Evolutionary conservation across 2,888 invertebrate species (phyloP).

Genomic region (Steinernema scapterisci): DNA sequence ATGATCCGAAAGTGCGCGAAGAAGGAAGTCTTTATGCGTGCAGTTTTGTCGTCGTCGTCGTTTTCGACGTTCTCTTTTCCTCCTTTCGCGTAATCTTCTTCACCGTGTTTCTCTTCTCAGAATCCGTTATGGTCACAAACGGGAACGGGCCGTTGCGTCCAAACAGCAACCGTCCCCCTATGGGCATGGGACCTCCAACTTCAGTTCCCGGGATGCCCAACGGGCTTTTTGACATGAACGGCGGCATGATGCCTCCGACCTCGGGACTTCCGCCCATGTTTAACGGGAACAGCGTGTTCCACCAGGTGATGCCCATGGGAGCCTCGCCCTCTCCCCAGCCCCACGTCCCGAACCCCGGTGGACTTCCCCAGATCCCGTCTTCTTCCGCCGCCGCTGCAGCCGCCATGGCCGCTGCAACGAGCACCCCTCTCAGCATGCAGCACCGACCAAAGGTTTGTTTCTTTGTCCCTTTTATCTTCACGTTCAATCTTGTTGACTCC

Average conservation of each 20-base stretch:
- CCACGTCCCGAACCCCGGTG: conserved; percentile 5
- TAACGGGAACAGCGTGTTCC: neutral
- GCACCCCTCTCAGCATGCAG: conserved; percentile 1
- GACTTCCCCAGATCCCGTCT: neutral
- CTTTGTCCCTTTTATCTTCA: conserved; percentile 3
- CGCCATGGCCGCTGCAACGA: neutral
- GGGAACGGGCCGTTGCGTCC: conserved; percentile 1
- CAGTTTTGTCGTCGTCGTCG: neutral
- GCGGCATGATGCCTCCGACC: conserved; percentile 1
- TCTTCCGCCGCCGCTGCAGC: neutral
- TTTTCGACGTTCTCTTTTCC: neutral
- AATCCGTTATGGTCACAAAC: conserved; percentile 11
- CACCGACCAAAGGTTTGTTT: conserved; percentile 24
- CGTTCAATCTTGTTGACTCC: neutral
- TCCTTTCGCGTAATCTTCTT: neutral
- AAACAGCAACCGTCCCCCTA: neutral
- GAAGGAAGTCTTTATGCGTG: too few relatives aligned
- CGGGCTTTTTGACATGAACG: conserved; percentile 28
- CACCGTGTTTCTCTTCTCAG: neutral
- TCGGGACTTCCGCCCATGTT: conserved; percentile 25
- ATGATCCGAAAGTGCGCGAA: neutral
- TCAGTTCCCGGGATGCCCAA: conserved; percentile 11
- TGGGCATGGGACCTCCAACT: conserved; percentile 24
- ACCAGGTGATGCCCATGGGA: conserved; percentile 23
- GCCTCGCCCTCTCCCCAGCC: conserved; percentile 19